Evolutionary conservation across 1,140 invertebrate genomes (phyloP).

Genomic region (Parasteatoda tepidariorum): DNA sequence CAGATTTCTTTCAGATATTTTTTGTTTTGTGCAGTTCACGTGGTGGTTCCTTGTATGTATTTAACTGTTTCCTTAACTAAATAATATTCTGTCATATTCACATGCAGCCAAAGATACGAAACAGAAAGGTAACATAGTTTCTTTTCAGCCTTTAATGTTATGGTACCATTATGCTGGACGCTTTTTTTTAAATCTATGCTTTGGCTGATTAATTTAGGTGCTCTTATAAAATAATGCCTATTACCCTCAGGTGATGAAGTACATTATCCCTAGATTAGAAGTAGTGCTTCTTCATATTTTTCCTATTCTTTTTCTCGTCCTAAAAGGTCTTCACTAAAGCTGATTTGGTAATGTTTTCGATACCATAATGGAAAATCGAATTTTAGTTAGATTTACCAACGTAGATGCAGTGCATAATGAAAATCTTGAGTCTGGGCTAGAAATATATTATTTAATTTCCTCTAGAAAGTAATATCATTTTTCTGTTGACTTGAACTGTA

Average conservation of each 20-base stretch:
- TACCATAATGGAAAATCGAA: no score
- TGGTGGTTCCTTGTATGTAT: slow-evolving; percentile 21
- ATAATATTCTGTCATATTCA: slow-evolving; percentile 48
- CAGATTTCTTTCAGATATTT: no score
- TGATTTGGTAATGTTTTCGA: no score
- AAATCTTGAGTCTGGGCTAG: no score
- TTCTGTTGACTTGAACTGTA: no score
- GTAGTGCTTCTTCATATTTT: slow-evolving; percentile 32
- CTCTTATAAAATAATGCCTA: background rate
- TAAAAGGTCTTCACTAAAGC: background rate
- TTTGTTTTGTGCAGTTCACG: background rate
- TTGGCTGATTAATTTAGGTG: slow-evolving; percentile 51
- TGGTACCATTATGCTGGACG: slow-evolving; percentile 27
- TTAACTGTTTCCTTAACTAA: slow-evolving; percentile 4
- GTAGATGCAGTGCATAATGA: no score
- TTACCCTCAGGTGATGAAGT: background rate
- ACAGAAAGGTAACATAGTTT: slow-evolving; percentile 57
- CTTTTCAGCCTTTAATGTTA: slow-evolving; percentile 45
- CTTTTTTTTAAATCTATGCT: slow-evolving; percentile 52
- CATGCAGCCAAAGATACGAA: slow-evolving; percentile 60
- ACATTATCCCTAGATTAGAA: slow-evolving; percentile 7
- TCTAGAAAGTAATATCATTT: no score
- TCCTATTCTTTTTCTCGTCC: background rate
- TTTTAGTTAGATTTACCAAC: no score
- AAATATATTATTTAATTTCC: no score